Base-by-base conservation (phyloP, 2,797 vertebrate species). In the Limnodromus scolopaceus region DNA sequence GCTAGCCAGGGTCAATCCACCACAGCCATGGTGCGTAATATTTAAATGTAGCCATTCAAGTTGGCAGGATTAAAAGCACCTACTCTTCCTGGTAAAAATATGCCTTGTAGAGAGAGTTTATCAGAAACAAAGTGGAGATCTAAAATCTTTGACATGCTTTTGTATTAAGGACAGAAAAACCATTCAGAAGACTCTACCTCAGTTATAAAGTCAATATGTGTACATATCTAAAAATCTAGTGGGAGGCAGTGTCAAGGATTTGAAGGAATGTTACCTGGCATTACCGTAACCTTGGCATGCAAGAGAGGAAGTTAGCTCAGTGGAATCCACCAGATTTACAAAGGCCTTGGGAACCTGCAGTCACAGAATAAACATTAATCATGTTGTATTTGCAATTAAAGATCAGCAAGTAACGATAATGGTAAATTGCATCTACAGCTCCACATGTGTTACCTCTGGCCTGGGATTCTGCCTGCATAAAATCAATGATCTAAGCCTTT, bases 301-400 rank as follows among this genome's bases (percentile, higher is more conserved):
- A 60, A n/a, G 32, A 77, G 83, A 95, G 34, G 79, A 34, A 43
- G 57, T 32, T 36, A 97, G 34, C 24, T 97, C 92, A 5, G 98
- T 96, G 65, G 96, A 92, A 90, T 98, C 98, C 72, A 98, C 97
- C 79, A 98, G 79, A 92, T 98, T 98, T 86, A 98, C 22, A 1
- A 98, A 98, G 6, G 96, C 96, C 91, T 87, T 98, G 43, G 98
- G 98, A 75, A 98, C 92, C 98, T 98, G 89, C 28, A 70, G 53
- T 27, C 23, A 87, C n/a, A 85, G 48, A 85, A 27, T 11, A 72
- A 76, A 89, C 81, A 64, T 34, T 41, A 45, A 36, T 58, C 41
- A 64, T 0, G 1, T 53, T 49, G 7, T 48, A 57, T 41, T 75
- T 48, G 32, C 20, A 80, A 69, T 34, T 84, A 53, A 46, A 82